Evolutionary conservation across 2,888 invertebrate genomes (phyloP), one percentile per base, ranked within the genome.

Genomic region (Ashinkailepas kermadecensis): DNA sequence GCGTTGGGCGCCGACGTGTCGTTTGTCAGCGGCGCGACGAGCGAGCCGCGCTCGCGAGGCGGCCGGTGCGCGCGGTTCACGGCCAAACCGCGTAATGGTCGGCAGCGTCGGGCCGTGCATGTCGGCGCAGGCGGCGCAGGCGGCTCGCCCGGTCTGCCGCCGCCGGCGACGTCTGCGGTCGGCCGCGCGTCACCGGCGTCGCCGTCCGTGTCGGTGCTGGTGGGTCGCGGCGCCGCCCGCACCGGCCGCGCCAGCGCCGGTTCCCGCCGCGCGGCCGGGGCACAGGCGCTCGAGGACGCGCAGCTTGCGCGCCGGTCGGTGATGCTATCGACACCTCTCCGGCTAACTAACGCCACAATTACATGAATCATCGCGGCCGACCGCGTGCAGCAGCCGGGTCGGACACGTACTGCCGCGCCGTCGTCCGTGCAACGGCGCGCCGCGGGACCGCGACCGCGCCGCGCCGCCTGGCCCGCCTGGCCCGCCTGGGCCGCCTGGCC

Each of bases 331-430:
- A 12, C 25, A 7, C 15, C 39, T 23, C 15, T 39, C 70, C 39
- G 70, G 39, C 70, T 70, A 70, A 70, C 70, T 70, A 70, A 70
- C 70, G 39, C 70, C 15, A 39, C 70, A 70, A 70, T 70, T 70
- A 70, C 70, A 70, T 70, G 70, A 70, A 70, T 70, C 70, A 70
- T 70, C 70, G 39, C 39, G 67, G 25, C 39, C 25, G 70, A 13
- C 70, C 25, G 70, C 23, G 39, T 70, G 70, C 70, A 70, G 70
- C 39, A 13, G 6, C 13, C 15, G 39, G 13, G 23, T 23, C 65
- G 23, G 62, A 62, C 62, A 18, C 62, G 62, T 15, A 13, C 62
- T 8, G 23, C 62, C 62, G 62, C 62, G 18, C 39, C 39, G 39
- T 39, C 39, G 39, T 4, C 1, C 65, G 23, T 11, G 23, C 65